Conservation (phyloP, 1,140 invertebrate genomes). For the Temnothorax nylanderi region DNA sequence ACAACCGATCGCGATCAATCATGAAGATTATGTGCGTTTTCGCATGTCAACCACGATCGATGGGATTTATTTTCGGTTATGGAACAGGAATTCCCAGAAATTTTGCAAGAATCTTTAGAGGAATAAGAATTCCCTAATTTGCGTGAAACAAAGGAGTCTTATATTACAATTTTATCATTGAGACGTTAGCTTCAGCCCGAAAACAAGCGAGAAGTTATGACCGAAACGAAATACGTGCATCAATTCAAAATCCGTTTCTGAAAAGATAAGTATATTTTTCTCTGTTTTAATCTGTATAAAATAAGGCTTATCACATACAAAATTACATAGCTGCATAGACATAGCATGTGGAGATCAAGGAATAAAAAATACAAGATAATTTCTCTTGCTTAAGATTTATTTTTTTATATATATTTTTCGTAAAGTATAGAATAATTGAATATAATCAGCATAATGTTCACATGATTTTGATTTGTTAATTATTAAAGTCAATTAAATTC, state of each 20-base stretch:
- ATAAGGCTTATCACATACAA: too few relatives aligned
- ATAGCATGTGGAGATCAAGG: neutral
- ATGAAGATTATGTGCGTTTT: conserved; percentile 14
- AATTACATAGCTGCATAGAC: too few relatives aligned
- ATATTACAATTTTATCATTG: neutral
- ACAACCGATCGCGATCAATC: conserved; percentile 42
- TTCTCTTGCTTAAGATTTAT: conserved; percentile 40
- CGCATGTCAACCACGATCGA: conserved; percentile 7
- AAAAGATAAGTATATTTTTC: neutral
- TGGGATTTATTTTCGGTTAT: conserved; percentile 7
- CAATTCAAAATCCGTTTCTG: neutral
- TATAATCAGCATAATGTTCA: conserved; percentile 29
- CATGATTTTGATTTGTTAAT: conserved; percentile 37
- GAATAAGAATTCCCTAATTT: conserved; percentile 39
- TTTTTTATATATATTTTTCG: conserved; percentile 30
- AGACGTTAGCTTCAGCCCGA: conserved; percentile 20
- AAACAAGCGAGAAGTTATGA: conserved; percentile 21
- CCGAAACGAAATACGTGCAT: neutral
- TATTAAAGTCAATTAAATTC: conserved; percentile 11
- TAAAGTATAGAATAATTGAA: conserved; percentile 51
- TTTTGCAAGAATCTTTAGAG: conserved; percentile 18
- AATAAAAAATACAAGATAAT: conserved; percentile 28
- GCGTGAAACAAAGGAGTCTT: conserved; percentile 30
- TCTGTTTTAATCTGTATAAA: too few relatives aligned
- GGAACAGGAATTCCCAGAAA: conserved; percentile 11